These are phyloP conservation scores for Eulemur rufifrons DNA, from an alignment of 2,113 vertebrate species.

Conservation along the genomic window DNA sequence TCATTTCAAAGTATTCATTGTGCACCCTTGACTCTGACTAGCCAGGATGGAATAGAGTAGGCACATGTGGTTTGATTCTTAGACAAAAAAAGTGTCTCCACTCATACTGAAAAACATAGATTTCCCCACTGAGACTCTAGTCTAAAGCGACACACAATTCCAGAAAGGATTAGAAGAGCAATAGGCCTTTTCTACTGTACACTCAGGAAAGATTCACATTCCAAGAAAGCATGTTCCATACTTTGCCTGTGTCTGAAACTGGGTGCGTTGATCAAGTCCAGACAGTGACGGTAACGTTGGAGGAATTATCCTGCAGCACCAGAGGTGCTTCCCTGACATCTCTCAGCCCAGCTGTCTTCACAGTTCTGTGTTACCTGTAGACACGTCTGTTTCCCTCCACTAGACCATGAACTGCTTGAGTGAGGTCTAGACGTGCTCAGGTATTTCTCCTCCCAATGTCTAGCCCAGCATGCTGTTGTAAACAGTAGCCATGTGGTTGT, in stretches of 20 bases:
- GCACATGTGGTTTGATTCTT: not conserved
- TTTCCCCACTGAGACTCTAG: not conserved
- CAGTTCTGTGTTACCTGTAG: not conserved
- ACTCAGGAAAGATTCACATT: not conserved
- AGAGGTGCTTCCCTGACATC: not conserved
- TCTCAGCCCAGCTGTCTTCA: not conserved
- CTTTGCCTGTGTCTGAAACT: not conserved
- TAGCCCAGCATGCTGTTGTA: not conserved
- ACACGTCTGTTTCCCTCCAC: not conserved
- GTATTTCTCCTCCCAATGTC: not conserved
- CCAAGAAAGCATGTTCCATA: not conserved
- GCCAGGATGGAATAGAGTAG: not conserved
- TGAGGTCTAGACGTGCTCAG: not conserved
- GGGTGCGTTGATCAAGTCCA: not conserved
- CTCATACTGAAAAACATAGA: not conserved
- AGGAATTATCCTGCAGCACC: not conserved
- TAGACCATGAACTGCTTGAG: not conserved
- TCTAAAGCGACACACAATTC: not conserved
- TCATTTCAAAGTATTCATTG: not conserved
- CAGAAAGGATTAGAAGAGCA: not conserved
- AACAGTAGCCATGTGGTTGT: not conserved
- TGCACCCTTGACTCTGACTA: not conserved
- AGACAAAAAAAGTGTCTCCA: not conserved
- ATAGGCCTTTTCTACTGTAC: not conserved
- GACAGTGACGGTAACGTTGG: not conserved